Base-by-base conservation (phyloP, 2,113 vertebrate genomes). In the Microcebus griseorufus region DNA sequence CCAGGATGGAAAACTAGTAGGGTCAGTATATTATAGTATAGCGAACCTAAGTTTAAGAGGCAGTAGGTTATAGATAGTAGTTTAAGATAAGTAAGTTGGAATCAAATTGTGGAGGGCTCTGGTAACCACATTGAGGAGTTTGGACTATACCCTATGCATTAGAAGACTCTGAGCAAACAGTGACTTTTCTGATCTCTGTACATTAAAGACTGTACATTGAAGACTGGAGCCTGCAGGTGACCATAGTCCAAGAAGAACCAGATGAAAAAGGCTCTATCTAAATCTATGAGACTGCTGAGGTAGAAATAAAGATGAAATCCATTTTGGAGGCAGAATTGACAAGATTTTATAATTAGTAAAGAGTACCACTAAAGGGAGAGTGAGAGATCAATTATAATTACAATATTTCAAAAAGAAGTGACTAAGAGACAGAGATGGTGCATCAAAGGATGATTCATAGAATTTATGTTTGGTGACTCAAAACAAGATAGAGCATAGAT, bases 231-330 rank as follows among this genome's bases (percentile, higher is more conserved):
- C 37, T 37, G 29, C 70, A 34, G 16, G 13, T 81, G 34, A n/a
- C 23, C 62, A 67, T 25, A 29, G 67, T 86, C 32, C 60, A 89
- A 88, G 48, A 76, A 88, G 65, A 48, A 37, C 89, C 89, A 86
- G 39, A 39, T 65, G 70, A 95, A 70, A 37, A 72, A 79, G 23
- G 2, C 6, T 42, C 48, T 76, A 3, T 34, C 27, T 45, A 55
- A 82, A 20, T 79, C n/a, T 82, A 1, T 34, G 23, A 39, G 17
- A 72, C 29, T 37, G 1, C 22, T 32, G 73, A 88, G 27, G 23
- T 89, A 6, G 69, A 88, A 88, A 95, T 93, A 69, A 95, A 89
- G 27, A 89, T 34, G 42, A 93, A 81, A 88, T 81, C 27, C 64
- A 83, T 89, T 95, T 79, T 82, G 39, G 70, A 92, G 64, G 23